Conservation (phyloP, 2,888 invertebrate species). For the Clusia tigrina region DNA sequence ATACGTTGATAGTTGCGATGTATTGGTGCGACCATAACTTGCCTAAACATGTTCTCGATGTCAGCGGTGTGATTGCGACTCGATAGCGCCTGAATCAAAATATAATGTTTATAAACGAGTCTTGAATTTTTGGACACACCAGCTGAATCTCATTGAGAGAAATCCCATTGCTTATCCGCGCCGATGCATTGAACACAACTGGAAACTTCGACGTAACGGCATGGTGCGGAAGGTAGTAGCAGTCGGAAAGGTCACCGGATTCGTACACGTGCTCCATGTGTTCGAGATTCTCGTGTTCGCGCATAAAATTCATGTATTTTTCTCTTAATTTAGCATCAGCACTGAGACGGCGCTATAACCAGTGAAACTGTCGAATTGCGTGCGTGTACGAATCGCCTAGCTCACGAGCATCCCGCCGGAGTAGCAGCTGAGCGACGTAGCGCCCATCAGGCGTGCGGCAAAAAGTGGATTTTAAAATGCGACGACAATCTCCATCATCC, state of each 20-base stretch:
- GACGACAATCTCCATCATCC: constrained; percentile 17
- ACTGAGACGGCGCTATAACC: background rate
- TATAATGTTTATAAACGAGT: background rate
- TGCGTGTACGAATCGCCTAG: constrained; percentile 8
- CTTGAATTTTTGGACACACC: constrained; percentile 19
- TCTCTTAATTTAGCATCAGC: background rate
- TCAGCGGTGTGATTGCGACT: constrained; percentile 2
- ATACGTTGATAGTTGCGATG: constrained; percentile 20
- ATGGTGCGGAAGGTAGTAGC: constrained; percentile 18
- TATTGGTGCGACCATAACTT: constrained; percentile 6
- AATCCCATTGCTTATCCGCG: background rate
- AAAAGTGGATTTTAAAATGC: constrained; percentile 17
- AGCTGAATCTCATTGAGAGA: constrained; percentile 12
- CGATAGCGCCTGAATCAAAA: constrained; percentile 17
- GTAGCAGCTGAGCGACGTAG: constrained; percentile 23
- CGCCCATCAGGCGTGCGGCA: constrained; percentile 18
- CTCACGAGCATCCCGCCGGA: constrained; percentile 6
- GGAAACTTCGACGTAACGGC: constrained; percentile 6
- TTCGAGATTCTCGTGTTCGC: constrained; percentile 19
- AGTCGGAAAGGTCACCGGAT: background rate
- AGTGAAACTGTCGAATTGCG: constrained; percentile 10
- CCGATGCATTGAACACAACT: constrained; percentile 21
- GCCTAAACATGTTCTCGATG: constrained; percentile 17
- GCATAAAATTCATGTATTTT: constrained; percentile 25
- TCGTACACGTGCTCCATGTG: constrained; percentile 14